A percentile compares a stretch with the other conserved stretches of the same genome.
Conservation (phyloP, 2,113 vertebrate genomes). For the Zosterops hypoxanthus region DNA sequence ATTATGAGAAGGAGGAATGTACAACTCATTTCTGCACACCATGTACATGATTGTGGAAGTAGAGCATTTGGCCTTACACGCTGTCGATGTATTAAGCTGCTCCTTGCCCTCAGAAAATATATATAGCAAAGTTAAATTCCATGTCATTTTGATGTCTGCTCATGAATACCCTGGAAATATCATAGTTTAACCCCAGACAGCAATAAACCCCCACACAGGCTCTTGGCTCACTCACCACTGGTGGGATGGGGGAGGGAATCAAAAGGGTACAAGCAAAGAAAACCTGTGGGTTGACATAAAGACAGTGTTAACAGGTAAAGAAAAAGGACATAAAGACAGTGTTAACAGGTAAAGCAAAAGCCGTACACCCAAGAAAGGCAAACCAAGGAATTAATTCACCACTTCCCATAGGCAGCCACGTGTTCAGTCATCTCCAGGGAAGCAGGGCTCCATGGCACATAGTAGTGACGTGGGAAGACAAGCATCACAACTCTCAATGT, state of each 20-base stretch:
- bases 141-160: neutral
- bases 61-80: neutral
- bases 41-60: neutral
- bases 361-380: neutral
- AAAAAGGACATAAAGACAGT: neutral
- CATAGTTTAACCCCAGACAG: neutral
- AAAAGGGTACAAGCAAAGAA: neutral
- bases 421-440: neutral
- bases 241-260: neutral
- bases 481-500: neutral
- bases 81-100: neutral
- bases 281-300: neutral
- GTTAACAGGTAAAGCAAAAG: neutral
- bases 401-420: neutral
- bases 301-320: neutral
- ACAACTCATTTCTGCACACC: neutral
- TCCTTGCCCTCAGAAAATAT: neutral
- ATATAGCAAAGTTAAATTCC: neutral
- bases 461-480: too few relatives aligned
- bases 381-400: neutral
- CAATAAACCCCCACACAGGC: neutral
- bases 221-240: neutral
- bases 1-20: neutral
- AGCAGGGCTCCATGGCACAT: neutral
- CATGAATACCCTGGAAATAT: neutral